Conservation (phyloP, 2,888 invertebrate species). For the Clepsis dumicolana region DNA sequence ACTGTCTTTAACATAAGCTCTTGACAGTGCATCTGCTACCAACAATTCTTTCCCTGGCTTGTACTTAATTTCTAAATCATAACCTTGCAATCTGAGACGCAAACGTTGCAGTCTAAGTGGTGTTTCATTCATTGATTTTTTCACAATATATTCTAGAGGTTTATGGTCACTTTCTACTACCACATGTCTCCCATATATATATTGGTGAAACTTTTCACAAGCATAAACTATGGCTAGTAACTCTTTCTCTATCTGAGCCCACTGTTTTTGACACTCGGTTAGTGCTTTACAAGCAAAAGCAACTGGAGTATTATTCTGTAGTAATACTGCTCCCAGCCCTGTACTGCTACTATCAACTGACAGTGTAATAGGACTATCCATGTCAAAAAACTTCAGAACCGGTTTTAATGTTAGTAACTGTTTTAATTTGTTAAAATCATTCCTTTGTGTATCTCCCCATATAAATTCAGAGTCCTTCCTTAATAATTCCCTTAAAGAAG, state of each 20-base stretch:
- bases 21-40: slow-evolving; percentile 45
- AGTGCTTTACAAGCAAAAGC: slow-evolving; percentile 45
- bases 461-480: slow-evolving; percentile 38
- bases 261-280: slow-evolving; percentile 39
- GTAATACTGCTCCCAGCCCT: slow-evolving; percentile 38
- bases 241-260: slow-evolving; percentile 49
- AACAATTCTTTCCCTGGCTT: slow-evolving; percentile 44
- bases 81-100: slow-evolving; percentile 43
- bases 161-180: slow-evolving; percentile 48
- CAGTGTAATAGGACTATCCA: slow-evolving; percentile 21
- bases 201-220: slow-evolving; percentile 46
- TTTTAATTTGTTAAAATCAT: slow-evolving; percentile 35
- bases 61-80: slow-evolving; percentile 43
- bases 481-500: slow-evolving; percentile 35
- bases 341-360: slow-evolving; percentile 37
- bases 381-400: slow-evolving; percentile 36
- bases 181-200: slow-evolving; percentile 44
- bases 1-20: slow-evolving; percentile 36
- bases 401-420: slow-evolving; percentile 32
- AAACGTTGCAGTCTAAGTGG: slow-evolving; percentile 45
- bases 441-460: slow-evolving; percentile 35
- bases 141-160: slow-evolving; percentile 45
- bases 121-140: slow-evolving; percentile 41
- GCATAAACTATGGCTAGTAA: slow-evolving; percentile 45
- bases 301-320: slow-evolving; percentile 40